Conservation (phyloP, 2,113 vertebrate genomes). For the Pterocles burchelli region DNA sequence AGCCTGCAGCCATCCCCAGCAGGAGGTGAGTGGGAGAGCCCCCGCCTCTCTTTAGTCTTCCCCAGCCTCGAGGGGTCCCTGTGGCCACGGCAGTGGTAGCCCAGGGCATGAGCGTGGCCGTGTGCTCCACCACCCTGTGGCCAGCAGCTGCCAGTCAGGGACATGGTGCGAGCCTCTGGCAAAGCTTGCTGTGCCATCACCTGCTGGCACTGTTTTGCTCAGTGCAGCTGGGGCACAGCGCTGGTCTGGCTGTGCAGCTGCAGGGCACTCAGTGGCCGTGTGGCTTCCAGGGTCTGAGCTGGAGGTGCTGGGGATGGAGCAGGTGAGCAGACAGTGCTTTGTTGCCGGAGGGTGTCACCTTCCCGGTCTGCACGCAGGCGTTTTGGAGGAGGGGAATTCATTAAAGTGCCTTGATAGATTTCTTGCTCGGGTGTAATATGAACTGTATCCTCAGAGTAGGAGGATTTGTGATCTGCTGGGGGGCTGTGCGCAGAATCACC, state of each 20-base stretch:
- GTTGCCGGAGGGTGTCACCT: neutral
- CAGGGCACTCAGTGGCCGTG: accelerated
- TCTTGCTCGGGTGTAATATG: neutral
- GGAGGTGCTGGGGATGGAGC: neutral
- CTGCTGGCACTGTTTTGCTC: neutral
- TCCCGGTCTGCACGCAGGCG: neutral
- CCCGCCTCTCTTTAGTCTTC: neutral
- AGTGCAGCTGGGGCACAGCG: accelerated
- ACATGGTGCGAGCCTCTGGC: accelerated
- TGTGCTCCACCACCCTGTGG: too few species aligned
- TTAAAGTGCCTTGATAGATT: neutral
- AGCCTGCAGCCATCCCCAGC: neutral
- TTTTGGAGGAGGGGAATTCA: neutral
- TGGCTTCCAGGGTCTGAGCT: neutral
- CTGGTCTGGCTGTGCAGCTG: neutral
- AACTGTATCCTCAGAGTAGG: neutral
- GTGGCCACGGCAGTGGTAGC: neutral
- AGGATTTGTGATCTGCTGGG: slow-evolving; percentile 3
- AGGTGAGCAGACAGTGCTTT: neutral
- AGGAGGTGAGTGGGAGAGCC: neutral
- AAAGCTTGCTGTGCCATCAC: accelerated
- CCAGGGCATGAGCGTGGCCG: neutral
- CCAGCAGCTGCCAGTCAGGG: neutral
- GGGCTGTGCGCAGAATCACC: neutral
- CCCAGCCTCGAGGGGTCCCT: neutral